Percentiles rank a stretch among this genome's conserved stretches.
phyloP scores from a whole-genome alignment of 2,113 vertebrate genomes.

The Apus apus region DNA sequence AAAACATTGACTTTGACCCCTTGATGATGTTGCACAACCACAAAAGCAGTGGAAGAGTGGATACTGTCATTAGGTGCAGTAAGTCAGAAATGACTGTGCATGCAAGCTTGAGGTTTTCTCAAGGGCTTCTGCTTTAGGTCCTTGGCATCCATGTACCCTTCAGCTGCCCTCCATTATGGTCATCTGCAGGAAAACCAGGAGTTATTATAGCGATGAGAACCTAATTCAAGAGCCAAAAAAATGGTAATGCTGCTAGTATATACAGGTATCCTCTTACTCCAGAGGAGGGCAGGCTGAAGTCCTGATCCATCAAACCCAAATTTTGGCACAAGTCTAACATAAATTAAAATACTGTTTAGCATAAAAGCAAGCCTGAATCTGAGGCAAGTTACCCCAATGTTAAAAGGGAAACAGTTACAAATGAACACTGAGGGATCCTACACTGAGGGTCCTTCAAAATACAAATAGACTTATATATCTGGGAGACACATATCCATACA shows the following conservation, averaged over 20 bases:
- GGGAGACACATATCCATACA: not conserved
- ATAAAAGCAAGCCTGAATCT: not conserved
- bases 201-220: not conserved
- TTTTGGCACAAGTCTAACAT: not conserved
- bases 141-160: not conserved
- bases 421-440: not conserved
- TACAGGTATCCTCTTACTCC: not conserved
- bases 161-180: not conserved
- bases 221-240: not conserved
- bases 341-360: not conserved
- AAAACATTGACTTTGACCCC: not conserved
- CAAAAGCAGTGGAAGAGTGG: not conserved
- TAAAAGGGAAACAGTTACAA: not conserved
- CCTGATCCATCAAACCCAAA: not conserved
- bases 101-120: not conserved
- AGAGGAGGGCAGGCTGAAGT: not conserved
- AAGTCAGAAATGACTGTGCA: not conserved
- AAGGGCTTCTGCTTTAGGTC: not conserved
- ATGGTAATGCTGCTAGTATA: not conserved
- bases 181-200: not conserved
- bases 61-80: not conserved
- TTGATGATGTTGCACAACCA: not conserved
- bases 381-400: not conserved
- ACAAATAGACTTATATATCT: not conserved
- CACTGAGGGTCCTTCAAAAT: not conserved